Percentiles rank a stretch among this genome's conserved stretches.
phyloP scores from a whole-genome alignment of 2,113 vertebrate genomes.

The Aramus guarauna region DNA sequence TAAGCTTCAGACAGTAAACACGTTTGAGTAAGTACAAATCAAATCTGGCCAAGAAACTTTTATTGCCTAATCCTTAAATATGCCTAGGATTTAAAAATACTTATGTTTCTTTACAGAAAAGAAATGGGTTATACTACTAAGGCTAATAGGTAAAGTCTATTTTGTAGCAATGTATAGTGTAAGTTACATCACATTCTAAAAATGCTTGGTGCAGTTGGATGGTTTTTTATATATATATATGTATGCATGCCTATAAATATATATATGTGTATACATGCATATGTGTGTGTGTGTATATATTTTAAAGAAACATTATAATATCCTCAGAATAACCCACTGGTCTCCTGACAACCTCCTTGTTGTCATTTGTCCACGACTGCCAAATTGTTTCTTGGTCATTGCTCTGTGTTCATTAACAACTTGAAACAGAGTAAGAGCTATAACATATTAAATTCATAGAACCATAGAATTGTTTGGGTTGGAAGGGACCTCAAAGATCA shows the following conservation, averaged over 20 bases:
- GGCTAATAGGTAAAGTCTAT: not conserved
- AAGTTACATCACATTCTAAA: not conserved
- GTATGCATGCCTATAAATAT: not conserved
- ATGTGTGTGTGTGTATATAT: not conserved
- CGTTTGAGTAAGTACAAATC: not conserved
- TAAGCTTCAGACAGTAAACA: not conserved
- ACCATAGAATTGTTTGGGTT: too few species aligned
- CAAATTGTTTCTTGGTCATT: not conserved
- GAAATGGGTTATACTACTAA: not conserved
- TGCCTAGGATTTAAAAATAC: not conserved
- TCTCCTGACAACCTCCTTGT: not conserved
- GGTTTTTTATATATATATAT: not conserved
- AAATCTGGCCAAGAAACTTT: not conserved
- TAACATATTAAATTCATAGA: not conserved
- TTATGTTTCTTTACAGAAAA: not conserved
- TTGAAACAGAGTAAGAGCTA: not conserved
- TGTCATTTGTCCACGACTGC: not conserved
- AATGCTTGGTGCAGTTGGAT: not conserved
- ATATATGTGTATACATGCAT: not conserved
- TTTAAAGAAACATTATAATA: not conserved
- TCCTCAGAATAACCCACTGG: not conserved
- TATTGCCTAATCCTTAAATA: not conserved
- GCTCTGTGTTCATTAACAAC: not conserved
- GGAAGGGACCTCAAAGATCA: too few species aligned
- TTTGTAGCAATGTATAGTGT: not conserved